Evolutionary conservation across 2,888 invertebrate species (phyloP).

Genomic region (Horisme vitalbata): DNA sequence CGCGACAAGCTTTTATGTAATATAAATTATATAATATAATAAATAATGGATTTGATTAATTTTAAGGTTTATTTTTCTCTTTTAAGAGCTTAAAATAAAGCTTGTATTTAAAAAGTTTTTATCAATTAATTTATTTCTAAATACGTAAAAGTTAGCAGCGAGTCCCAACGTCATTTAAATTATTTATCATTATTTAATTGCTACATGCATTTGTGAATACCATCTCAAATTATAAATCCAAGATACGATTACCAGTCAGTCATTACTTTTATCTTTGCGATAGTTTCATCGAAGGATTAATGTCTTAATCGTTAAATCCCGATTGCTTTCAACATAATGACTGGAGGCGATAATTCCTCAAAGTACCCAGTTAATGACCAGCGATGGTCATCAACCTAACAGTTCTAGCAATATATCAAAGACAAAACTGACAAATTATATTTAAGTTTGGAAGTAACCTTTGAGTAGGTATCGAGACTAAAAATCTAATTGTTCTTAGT

Average conservation of each 20-base stretch:
- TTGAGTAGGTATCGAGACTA: slow-evolving; percentile 58
- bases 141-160: no score
- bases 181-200: no score
- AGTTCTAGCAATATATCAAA: slow-evolving; percentile 44
- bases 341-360: slow-evolving; percentile 37
- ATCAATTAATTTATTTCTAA: no score
- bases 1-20: no score
- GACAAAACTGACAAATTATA: slow-evolving; percentile 60
- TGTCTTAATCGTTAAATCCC: slow-evolving; percentile 38
- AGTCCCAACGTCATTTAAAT: no score
- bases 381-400: slow-evolving; percentile 45
- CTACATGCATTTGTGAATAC: no score
- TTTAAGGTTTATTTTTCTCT: no score
- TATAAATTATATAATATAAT: no score
- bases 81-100: no score
- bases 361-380: slow-evolving; percentile 34
- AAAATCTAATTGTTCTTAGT: slow-evolving; percentile 71
- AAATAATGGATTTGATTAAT: no score
- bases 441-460: slow-evolving; percentile 59
- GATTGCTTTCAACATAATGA: slow-evolving; percentile 33
- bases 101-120: no score
- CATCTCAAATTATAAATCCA: neutral
- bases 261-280: neutral
- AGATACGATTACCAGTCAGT: neutral
- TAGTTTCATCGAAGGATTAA: slow-evolving; percentile 16